These are phyloP conservation scores for Cryptophagus acutangulus DNA, from an alignment of 2,888 invertebrate genomes.

Conservation along the genomic window DNA sequence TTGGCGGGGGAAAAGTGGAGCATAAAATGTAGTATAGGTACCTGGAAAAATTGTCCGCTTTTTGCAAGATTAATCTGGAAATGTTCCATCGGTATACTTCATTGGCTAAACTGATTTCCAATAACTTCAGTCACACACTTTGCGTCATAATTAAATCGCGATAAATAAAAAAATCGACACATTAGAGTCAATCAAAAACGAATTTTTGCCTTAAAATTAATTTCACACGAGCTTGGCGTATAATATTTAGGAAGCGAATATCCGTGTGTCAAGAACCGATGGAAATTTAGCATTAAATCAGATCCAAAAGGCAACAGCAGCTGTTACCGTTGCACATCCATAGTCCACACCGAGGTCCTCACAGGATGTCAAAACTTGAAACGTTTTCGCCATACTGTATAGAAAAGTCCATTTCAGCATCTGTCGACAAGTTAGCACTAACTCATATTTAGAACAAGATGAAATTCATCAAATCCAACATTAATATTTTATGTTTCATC, in stretches of 20 bases:
- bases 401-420: constrained; percentile 34
- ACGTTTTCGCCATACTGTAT: constrained; percentile 28
- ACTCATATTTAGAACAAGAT: constrained; percentile 25
- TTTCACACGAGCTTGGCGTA: too few relatives aligned
- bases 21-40: too few relatives aligned
- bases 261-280: too few relatives aligned
- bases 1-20: too few relatives aligned
- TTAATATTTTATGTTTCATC: constrained; percentile 17
- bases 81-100: not conserved
- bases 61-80: too few relatives aligned
- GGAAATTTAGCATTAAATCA: constrained; percentile 6
- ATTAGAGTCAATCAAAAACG: too few relatives aligned
- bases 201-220: too few relatives aligned
- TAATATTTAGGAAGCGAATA: too few relatives aligned
- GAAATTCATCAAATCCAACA: constrained; percentile 16
- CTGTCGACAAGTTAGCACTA: constrained; percentile 29
- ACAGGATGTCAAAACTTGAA: constrained; percentile 27
- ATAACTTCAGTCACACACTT: too few relatives aligned
- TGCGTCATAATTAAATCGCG: too few relatives aligned
- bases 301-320: constrained; percentile 17
- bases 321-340: constrained; percentile 37
- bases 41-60: too few relatives aligned
- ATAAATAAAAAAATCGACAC: too few relatives aligned
- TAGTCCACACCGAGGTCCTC: constrained; percentile 23
- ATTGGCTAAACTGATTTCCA: constrained; percentile 1